Evolutionary conservation across 2,888 invertebrate genomes (phyloP).

Genomic region (Tinea semifulvella): DNA sequence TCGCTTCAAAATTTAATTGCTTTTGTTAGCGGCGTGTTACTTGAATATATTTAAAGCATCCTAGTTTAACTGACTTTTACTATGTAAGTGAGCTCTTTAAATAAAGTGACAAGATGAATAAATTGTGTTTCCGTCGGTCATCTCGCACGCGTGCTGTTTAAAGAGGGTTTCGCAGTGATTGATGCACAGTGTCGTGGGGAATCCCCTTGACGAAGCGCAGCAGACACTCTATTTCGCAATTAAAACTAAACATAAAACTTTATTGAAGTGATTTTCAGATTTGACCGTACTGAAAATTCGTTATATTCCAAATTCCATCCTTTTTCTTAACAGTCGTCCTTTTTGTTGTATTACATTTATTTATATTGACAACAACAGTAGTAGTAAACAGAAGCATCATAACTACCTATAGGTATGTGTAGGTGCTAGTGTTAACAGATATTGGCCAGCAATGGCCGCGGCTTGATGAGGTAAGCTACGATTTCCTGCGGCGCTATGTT

Average conservation of each 20-base stretch:
- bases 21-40: too few relatives aligned
- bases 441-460: constrained; percentile 32
- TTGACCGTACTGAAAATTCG: too few relatives aligned
- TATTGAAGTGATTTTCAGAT: background rate
- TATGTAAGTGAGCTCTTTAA: background rate
- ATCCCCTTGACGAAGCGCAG: constrained; percentile 45
- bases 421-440: constrained; percentile 34
- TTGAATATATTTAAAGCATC: too few relatives aligned
- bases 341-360: too few relatives aligned
- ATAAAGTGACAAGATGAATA: constrained; percentile 48
- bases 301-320: too few relatives aligned
- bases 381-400: too few relatives aligned
- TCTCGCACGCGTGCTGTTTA: constrained; percentile 36
- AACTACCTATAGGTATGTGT: too few relatives aligned
- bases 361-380: too few relatives aligned
- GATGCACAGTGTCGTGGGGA: constrained; percentile 28
- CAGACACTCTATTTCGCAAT: constrained; percentile 21
- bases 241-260: background rate
- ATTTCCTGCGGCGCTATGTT: constrained; percentile 46
- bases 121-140: constrained; percentile 30
- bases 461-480: constrained; percentile 52
- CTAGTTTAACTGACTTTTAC: too few relatives aligned
- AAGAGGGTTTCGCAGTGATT: constrained; percentile 43
- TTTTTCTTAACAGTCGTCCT: too few relatives aligned
- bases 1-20: too few relatives aligned